Evolutionary conservation across 2,797 vertebrate genomes (phyloP).

Genomic region (Phrynocephalus forsythii): DNA sequence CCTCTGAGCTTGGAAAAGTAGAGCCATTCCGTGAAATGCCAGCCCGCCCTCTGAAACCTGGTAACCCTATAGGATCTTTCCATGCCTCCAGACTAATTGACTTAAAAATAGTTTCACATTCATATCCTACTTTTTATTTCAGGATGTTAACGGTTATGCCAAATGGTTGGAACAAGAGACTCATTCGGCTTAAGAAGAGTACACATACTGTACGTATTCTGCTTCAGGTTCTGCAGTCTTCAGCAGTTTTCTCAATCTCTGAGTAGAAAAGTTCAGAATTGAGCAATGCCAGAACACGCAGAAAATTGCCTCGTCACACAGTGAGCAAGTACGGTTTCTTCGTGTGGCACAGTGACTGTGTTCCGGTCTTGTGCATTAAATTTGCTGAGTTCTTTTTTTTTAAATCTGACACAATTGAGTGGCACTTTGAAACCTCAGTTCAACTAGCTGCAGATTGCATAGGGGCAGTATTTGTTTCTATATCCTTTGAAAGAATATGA

Average conservation of each 20-base stretch:
- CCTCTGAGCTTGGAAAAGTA: background rate
- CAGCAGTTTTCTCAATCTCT: background rate
- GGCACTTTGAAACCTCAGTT: background rate
- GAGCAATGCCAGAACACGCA: conserved; percentile 48
- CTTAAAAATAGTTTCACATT: background rate
- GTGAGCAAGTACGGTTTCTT: conserved; percentile 24
- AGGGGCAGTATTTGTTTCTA: background rate
- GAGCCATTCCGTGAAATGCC: no score
- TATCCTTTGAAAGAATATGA: background rate
- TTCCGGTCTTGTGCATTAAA: conserved; percentile 44
- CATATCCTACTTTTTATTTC: background rate
- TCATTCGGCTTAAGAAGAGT: background rate
- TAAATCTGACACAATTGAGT: conserved; percentile 29
- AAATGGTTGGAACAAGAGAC: background rate
- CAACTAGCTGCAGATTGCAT: background rate
- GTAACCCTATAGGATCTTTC: background rate
- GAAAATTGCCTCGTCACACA: conserved; percentile 28
- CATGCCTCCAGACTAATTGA: no score
- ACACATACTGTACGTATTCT: no score
- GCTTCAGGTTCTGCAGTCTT: background rate
- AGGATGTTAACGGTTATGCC: background rate
- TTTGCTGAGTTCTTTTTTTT: conserved; percentile 1
- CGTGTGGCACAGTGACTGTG: conserved; percentile 40
- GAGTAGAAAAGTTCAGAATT: conserved; percentile 23
- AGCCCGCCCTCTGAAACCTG: background rate